phyloP scores from a whole-genome alignment of 1,140 invertebrate species.

The Stenopsyche tienmushanensis region DNA sequence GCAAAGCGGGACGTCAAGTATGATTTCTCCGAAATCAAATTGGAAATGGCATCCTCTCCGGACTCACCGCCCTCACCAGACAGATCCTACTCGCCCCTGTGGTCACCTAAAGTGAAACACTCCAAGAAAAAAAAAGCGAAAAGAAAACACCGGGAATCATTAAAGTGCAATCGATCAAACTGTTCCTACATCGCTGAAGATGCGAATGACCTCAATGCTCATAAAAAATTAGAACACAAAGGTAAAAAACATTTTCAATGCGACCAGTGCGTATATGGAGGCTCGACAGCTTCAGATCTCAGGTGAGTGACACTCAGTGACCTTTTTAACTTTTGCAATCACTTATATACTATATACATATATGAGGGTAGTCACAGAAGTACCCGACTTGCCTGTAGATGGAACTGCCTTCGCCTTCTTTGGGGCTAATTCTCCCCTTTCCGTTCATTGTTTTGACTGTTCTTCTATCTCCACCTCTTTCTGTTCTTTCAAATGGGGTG shows the following conservation, averaged over 20 bases:
- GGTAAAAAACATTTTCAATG: conserved; percentile 38
- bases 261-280: conserved; percentile 37
- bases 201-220: conserved; percentile 27
- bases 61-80: conserved; percentile 1
- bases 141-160: neutral
- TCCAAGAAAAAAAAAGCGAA: conserved; percentile 28
- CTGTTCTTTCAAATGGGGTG: no score
- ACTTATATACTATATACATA: neutral
- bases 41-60: conserved; percentile 7
- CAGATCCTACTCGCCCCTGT: conserved; percentile 24
- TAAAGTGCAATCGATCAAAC: conserved; percentile 31
- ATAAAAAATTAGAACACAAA: conserved; percentile 35
- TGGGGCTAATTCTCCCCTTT: no score
- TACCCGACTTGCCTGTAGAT: no score
- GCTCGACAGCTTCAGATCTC: conserved; percentile 39
- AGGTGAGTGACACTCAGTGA: conserved; percentile 19
- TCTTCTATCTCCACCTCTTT: neutral
- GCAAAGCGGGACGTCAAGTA: conserved; percentile 8
- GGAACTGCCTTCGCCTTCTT: no score
- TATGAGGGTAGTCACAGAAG: no score
- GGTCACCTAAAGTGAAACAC: conserved; percentile 25
- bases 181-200: conserved; percentile 26
- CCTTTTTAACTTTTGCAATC: neutral
- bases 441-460: no score
- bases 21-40: conserved; percentile 15